phyloP scores from a whole-genome alignment of 2,797 vertebrate species.

The Fringilla coelebs region DNA sequence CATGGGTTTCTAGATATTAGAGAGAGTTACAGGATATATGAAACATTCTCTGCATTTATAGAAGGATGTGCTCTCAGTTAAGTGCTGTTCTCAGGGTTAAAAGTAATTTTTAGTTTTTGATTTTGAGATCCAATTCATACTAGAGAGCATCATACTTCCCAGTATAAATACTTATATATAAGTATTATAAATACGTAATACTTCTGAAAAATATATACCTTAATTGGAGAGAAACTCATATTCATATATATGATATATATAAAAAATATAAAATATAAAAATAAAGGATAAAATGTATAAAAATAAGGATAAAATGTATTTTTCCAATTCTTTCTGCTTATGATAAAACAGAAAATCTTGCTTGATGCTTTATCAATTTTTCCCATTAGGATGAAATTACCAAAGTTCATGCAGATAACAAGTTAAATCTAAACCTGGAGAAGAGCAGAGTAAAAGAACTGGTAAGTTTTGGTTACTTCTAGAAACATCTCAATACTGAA shows the following conservation, averaged over 20 bases:
- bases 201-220: background rate
- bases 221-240: background rate
- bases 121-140: background rate
- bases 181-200: background rate
- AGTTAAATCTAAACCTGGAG: slow-evolving; percentile 90
- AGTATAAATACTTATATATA: background rate
- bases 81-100: background rate
- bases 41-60: background rate
- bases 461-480: slow-evolving; percentile 76
- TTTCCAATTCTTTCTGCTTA: background rate
- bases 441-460: slow-evolving; percentile 91
- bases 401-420: slow-evolving; percentile 86
- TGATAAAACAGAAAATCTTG: background rate
- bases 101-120: background rate
- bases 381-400: slow-evolving; percentile 86
- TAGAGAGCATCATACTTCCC: background rate
- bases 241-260: too few species aligned
- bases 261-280: too few species aligned
- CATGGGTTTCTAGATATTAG: background rate
- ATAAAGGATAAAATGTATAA: background rate
- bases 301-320: background rate
- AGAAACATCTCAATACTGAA: background rate
- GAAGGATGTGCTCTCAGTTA: background rate
- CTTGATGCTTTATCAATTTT: background rate
- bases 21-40: background rate